Percentiles rank a stretch among this genome's conserved stretches.
phyloP scores from a whole-genome alignment of 2,888 invertebrate species.

The Linyphia triangularis region DNA sequence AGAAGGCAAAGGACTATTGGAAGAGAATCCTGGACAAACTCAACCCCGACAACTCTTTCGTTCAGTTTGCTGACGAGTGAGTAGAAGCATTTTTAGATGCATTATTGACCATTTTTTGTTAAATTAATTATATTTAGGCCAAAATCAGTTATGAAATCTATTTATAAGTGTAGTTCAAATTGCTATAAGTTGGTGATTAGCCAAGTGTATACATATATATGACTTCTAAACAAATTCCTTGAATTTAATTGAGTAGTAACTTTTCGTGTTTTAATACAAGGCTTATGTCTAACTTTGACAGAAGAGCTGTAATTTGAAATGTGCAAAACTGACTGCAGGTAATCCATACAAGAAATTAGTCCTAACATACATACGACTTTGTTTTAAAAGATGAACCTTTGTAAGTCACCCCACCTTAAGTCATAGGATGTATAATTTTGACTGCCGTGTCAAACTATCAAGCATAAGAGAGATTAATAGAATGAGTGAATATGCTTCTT shows the following conservation, averaged over 20 bases:
- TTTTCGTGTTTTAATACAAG: no score
- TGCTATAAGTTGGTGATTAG: no score
- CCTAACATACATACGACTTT: background rate
- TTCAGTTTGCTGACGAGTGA: background rate
- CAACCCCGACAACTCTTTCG: background rate
- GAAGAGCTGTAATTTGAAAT: background rate
- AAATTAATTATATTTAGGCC: no score
- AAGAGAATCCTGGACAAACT: conserved; percentile 55
- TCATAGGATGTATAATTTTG: no score
- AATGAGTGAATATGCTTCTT: background rate
- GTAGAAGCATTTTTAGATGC: no score
- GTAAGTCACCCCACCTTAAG: no score
- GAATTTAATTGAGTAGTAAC: no score
- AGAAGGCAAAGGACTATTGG: conserved; percentile 65
- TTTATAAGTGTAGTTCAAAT: no score
- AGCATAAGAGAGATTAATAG: background rate
- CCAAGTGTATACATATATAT: no score
- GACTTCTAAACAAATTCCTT: background rate
- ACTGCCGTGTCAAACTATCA: background rate
- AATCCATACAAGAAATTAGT: no score
- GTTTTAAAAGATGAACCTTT: background rate
- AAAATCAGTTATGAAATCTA: no score
- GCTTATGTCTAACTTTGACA: background rate
- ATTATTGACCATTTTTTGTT: background rate
- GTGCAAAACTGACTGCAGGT: background rate